These are phyloP conservation scores for Ibidorhyncha struthersii DNA, from an alignment of 2,113 vertebrate genomes.

Conservation along the genomic window DNA sequence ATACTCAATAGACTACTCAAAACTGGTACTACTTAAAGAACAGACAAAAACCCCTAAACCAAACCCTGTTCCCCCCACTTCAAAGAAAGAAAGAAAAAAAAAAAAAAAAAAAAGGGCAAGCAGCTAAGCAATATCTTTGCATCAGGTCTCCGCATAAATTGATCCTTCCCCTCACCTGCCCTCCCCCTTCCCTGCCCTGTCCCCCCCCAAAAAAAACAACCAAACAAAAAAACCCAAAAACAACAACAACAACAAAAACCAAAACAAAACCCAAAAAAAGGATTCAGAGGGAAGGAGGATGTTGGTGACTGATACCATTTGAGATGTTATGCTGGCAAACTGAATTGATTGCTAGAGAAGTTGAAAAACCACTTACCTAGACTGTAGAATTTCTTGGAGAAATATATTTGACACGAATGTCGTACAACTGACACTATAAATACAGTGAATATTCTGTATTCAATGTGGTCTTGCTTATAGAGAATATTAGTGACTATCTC, in stretches of 20 bases:
- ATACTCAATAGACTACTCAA: not conserved
- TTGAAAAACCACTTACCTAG: not conserved
- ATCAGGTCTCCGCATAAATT: not conserved
- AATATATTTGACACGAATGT: not conserved
- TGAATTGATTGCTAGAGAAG: not conserved
- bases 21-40: not conserved
- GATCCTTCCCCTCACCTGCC: not conserved
- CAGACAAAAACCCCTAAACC: not conserved
- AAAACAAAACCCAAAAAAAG: too few species aligned
- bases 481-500: not conserved
- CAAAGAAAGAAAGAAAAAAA: not conserved
- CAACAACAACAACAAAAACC: too few species aligned
- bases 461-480: not conserved
- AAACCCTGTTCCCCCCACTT: not conserved
- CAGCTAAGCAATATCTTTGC: not conserved
- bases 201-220: too few species aligned
- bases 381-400: not conserved
- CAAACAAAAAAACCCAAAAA: too few species aligned
- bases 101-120: not conserved
- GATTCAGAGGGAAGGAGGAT: not conserved
- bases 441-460: not conserved
- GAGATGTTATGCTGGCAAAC: not conserved
- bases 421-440: not conserved
- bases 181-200: fast-evolving
- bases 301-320: not conserved